These are phyloP conservation scores for Ecdyonurus torrentis DNA, from an alignment of 2,888 invertebrate species.

Conservation along the genomic window DNA sequence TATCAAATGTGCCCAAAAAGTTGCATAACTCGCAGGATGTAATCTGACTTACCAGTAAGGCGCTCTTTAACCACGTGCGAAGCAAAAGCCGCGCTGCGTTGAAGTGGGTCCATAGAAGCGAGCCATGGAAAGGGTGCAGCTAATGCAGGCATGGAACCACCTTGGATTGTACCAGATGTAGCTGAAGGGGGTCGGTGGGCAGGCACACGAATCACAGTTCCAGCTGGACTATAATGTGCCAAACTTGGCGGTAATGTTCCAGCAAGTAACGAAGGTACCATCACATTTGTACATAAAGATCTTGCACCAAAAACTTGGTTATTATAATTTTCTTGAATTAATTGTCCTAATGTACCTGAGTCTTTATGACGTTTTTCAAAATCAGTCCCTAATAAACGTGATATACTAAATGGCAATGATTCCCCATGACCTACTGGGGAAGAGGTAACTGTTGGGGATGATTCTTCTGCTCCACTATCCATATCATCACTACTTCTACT, in stretches of 20 bases:
- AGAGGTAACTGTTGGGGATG: constrained; percentile 6
- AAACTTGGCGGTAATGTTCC: constrained; percentile 10
- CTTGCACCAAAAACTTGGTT: constrained; percentile 9
- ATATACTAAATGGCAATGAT: constrained; percentile 63
- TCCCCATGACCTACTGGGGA: constrained; percentile 6
- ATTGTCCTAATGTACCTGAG: background rate
- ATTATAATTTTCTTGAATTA: background rate
- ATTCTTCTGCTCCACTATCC: constrained; percentile 6
- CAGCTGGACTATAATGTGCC: constrained; percentile 15
- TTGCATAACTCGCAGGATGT: too few species aligned
- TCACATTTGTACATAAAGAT: constrained; percentile 6
- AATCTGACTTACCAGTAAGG: constrained; percentile 65
- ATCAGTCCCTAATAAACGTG: constrained; percentile 58
- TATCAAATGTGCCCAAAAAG: too few species aligned
- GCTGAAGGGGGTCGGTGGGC: constrained; percentile 47
- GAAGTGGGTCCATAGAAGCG: constrained; percentile 16
- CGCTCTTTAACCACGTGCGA: constrained; percentile 71
- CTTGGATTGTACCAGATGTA: constrained; percentile 28
- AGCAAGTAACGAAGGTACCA: constrained; percentile 9
- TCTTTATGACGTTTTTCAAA: constrained; percentile 30
- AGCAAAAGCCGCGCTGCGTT: constrained; percentile 44
- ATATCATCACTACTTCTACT: constrained; percentile 21
- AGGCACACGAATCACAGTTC: constrained; percentile 24
- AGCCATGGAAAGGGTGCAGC: constrained; percentile 17
- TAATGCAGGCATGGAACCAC: constrained; percentile 28